Evolutionary conservation across 2,888 invertebrate genomes (phyloP), one percentile per base, ranked within the genome.

Genomic region (Salticus scenicus): DNA sequence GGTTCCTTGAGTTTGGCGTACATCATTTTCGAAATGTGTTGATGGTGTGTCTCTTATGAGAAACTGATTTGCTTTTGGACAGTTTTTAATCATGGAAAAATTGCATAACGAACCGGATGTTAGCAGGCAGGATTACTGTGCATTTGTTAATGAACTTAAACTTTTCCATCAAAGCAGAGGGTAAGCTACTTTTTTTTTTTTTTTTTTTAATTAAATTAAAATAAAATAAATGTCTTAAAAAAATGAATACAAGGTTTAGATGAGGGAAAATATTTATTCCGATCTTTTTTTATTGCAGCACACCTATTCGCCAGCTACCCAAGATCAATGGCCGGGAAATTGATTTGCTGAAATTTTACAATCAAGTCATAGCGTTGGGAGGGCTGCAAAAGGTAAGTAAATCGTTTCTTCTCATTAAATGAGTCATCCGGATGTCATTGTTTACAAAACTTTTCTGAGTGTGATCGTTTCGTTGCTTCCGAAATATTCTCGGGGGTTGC

Each of bases 141-240:
- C 93, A 89, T 97, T 97, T 93, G 92, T 96, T 89, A 94, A 95
- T 91, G 97, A 97, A 91, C 93, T 98, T 90, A 94, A 95, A 90
- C 96, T 95, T 91, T 98, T 98, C 91, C 97, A 98, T 92, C 96
- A 96, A 89, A 94, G 95, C 89, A 94, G 96, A 93, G 96, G 97
- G 98, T 98, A 92, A 94, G 95, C 30, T 30, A n/a, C n/a, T n/a
- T n/a, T n/a, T n/a, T n/a, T n/a, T n/a, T n/a, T n/a, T n/a, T n/a
- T n/a, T n/a, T n/a, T n/a, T n/a, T n/a, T n/a, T n/a, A 1, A n/a
- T 42, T n/a, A 1, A 41, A n/a, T 27, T 17, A 31, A 70, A 70
- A 66, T 12, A 41, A 14, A 37, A 41, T 28, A 37, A 42, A 70
- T 42, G 4, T 47, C 33, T 24, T n/a, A 31, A 7, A 24, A 28